Conservation (phyloP, 2,888 invertebrate species). For the Cylindroiulus punctatus region DNA sequence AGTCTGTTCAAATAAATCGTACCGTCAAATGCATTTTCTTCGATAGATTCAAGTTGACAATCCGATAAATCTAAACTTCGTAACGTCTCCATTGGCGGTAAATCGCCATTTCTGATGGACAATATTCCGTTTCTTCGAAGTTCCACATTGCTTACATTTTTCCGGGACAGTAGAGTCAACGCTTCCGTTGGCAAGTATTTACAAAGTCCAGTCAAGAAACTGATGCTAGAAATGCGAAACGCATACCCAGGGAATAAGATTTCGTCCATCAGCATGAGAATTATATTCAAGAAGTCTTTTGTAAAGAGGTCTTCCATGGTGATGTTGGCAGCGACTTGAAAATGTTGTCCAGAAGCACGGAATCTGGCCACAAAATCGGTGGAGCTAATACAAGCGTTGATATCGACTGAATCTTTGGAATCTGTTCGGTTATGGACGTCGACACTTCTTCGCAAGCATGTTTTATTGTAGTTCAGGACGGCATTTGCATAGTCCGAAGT, state of each 20-base stretch:
- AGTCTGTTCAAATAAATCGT: neutral
- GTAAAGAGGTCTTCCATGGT: constrained; percentile 42
- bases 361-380: constrained; percentile 16
- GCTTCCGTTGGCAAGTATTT: neutral
- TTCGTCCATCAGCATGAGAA: neutral
- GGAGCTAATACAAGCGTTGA: neutral
- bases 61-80: constrained; percentile 17
- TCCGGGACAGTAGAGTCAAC: neutral
- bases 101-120: constrained; percentile 17
- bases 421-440: neutral
- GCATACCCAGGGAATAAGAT: constrained; percentile 15
- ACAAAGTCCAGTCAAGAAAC: neutral
- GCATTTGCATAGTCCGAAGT: neutral
- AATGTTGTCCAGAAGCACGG: constrained; percentile 22
- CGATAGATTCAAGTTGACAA: constrained; percentile 35
- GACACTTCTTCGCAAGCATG: neutral
- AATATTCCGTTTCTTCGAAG: constrained; percentile 20
- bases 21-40: neutral
- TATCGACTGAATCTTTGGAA: neutral
- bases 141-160: constrained; percentile 13
- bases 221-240: neutral
- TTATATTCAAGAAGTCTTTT: constrained; percentile 23
- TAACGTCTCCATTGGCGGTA: constrained; percentile 33
- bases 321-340: constrained; percentile 13
- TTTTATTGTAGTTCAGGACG: neutral